Evolutionary conservation across 1,140 invertebrate species (phyloP), one percentile per base, ranked within the genome.

Genomic region (Coboldia fuscipes): DNA sequence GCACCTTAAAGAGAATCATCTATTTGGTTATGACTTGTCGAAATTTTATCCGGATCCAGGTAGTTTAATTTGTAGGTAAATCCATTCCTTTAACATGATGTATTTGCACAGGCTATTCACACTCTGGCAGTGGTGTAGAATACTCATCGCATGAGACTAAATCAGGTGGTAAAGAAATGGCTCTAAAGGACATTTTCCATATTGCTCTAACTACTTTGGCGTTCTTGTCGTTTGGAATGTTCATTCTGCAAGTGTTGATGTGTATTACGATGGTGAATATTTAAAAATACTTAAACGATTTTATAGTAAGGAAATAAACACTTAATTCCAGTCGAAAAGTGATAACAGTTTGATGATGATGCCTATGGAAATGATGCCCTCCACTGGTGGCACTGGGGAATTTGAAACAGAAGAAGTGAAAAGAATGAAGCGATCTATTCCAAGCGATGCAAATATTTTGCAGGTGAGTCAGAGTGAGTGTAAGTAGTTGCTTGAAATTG

Each of bases 211-310:
- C 78, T 1, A 75, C 75, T 0, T 58, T 82, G 7, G 77, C 77
- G 0, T 80, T 75, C 43, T 44, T 80, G n/a, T 73, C 75, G 0
- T 82, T 82, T 45, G 72, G 72, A 26, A 66, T 78, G 48, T 82
- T 82, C 38, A 60, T 76, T 3, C 54, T 80, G 21, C 75, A 82
- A 46, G 60, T 82, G 4, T 56, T 78, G 1, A 73, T 80, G 70
- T 70, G 68, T 47, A 70, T 72, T 17, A 62, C 61, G 30, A 61
- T 62, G 54, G 70, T 72, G 54, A 56, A 51, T 51, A 39, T 1
- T 20, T 13, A 20, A 36, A 7, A 6, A 29, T 21, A 16, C 27
- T 2, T 32, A 18, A 31, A 16, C 15, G 30, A 38, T 23, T 5
- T 28, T 23, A 13, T 22, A 12, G 9, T 18, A 19, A 12, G 16